Evolutionary conservation across 2,888 invertebrate genomes (phyloP).

Genomic region (Lamellibrachia satsuma): DNA sequence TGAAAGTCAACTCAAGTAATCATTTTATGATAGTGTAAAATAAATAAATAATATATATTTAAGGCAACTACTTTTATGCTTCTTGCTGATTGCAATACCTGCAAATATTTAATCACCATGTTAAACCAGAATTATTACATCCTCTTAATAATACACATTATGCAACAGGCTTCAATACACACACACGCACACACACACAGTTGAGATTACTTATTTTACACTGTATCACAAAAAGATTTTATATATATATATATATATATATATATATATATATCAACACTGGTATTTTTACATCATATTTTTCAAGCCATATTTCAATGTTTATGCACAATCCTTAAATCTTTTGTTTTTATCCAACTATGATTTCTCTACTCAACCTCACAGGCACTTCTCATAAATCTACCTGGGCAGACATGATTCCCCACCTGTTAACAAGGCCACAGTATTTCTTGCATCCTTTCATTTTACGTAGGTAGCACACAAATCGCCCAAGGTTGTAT

Average conservation of each 20-base stretch:
- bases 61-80: neutral
- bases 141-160: too few species aligned
- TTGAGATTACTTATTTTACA: too few species aligned
- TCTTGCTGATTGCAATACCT: neutral
- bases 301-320: too few species aligned
- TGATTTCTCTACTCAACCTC: neutral
- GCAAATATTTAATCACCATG: too few species aligned
- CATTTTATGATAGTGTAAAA: neutral
- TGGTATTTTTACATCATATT: too few species aligned
- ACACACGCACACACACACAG: too few species aligned
- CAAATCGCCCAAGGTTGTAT: neutral
- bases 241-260: too few species aligned
- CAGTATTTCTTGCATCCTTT: neutral
- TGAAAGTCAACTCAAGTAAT: neutral
- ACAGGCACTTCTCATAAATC: neutral
- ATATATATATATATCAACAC: too few species aligned
- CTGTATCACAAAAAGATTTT: too few species aligned
- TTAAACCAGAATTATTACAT: too few species aligned
- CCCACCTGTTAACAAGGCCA: neutral
- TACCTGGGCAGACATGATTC: neutral
- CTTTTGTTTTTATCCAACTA: neutral
- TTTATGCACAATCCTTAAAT: neutral
- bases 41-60: neutral
- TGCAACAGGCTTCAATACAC: too few species aligned
- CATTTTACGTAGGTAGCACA: neutral